Conservation (phyloP, 2,888 invertebrate genomes). For the Galerucella nymphaeae region DNA sequence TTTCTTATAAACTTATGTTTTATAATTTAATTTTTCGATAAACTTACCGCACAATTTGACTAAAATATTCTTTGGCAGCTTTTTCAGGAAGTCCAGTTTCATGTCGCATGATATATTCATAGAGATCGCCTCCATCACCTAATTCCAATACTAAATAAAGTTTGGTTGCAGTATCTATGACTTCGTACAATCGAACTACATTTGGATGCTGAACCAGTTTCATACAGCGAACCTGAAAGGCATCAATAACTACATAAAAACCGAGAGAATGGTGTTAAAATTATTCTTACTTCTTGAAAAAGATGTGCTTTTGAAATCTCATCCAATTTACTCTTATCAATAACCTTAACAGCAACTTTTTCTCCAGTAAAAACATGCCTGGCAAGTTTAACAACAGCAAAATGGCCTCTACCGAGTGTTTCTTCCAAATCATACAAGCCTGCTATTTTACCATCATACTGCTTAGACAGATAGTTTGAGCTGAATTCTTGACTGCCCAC, state of each 20-base stretch:
- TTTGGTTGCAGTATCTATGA: slow-evolving; percentile 99
- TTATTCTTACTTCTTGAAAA: slow-evolving; percentile 86
- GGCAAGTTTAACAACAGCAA: slow-evolving; percentile 97
- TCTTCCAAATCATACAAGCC: slow-evolving; percentile 98
- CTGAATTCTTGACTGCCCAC: slow-evolving; percentile 26
- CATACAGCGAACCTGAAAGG: slow-evolving; percentile 89
- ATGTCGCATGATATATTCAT: slow-evolving; percentile 98
- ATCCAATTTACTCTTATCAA: slow-evolving; percentile 98
- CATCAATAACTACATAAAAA: too few relatives aligned
- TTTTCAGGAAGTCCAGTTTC: slow-evolving; percentile 87
- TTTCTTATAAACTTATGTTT: neutral
- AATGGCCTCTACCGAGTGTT: slow-evolving; percentile 97
- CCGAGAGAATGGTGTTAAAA: too few relatives aligned
- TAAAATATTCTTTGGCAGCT: slow-evolving; percentile 91
- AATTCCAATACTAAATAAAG: slow-evolving; percentile 95
- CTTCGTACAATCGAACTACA: slow-evolving; percentile 97
- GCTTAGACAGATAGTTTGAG: slow-evolving; percentile 31
- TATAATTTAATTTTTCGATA: neutral
- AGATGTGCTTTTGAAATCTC: slow-evolving; percentile 95
- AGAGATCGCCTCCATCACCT: slow-evolving; percentile 98
- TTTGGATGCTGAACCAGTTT: slow-evolving; percentile 99
- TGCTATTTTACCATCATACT: slow-evolving; percentile 88
- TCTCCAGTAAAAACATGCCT: slow-evolving; percentile 99
- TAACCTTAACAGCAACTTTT: slow-evolving; percentile 97
- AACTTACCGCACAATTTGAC: slow-evolving; percentile 83